Conservation (phyloP, 2,113 vertebrate species). For the Carassius gibelio region DNA sequence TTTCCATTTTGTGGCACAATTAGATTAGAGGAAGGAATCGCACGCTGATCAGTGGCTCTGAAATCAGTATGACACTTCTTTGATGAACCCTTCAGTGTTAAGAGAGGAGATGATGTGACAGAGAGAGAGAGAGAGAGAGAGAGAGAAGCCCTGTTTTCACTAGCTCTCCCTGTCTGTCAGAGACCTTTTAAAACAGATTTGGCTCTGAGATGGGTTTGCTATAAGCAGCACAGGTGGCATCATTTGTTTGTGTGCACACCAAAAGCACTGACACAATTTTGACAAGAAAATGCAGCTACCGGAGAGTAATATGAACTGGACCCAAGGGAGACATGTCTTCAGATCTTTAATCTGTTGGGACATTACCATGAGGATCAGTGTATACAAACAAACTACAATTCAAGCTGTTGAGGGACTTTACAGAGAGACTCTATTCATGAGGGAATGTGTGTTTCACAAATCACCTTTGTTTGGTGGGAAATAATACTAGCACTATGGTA, state of each 20-base stretch:
- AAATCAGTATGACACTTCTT: constrained; percentile 55
- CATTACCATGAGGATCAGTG: constrained; percentile 43
- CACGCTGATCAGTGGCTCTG: constrained; percentile 53
- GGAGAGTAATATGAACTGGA: constrained; percentile 31
- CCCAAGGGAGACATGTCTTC: constrained; percentile 44
- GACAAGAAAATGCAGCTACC: constrained; percentile 37
- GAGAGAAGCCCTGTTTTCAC: constrained; percentile 48
- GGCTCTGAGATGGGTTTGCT: constrained; percentile 18
- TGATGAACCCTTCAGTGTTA: constrained; percentile 53
- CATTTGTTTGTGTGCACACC: constrained; percentile 38
- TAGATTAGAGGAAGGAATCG: constrained; percentile 60
- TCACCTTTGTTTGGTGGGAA: constrained; percentile 2
- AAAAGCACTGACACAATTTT: constrained; percentile 32
- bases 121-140: constrained; percentile 9
- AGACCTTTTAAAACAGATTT: constrained; percentile 41
- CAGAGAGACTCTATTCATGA: neutral
- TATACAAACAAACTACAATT: constrained; percentile 45
- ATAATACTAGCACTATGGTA: neutral
- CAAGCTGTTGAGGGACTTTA: constrained; percentile 34
- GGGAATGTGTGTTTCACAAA: neutral
- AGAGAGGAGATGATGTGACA: constrained; percentile 42
- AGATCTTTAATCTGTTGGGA: constrained; percentile 31
- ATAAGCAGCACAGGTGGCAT: constrained; percentile 21
- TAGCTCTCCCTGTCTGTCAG: constrained; percentile 33
- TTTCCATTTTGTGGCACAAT: constrained; percentile 61